Conservation (phyloP, 2,888 invertebrate species). For the Pristionchus fissidentatus region DNA sequence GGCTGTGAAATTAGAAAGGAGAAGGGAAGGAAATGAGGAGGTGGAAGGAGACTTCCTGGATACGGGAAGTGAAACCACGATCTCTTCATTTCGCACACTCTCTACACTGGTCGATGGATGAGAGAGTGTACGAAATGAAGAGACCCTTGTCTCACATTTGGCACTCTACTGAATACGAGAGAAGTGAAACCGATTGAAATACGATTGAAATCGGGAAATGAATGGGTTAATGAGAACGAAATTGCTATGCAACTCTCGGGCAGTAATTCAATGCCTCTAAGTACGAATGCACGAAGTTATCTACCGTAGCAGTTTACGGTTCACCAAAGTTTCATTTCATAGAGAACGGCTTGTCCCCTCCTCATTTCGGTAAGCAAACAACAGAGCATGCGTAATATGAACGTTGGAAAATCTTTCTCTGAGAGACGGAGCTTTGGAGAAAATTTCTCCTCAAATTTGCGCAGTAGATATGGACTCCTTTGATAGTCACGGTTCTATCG, state of each 20-base stretch:
- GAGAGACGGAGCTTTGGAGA: neutral
- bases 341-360: no score
- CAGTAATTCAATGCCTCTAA: no score
- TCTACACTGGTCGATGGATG: neutral
- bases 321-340: no score
- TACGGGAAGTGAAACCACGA: no score
- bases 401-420: no score
- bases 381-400: no score
- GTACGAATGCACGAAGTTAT: no score
- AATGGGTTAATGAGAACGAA: no score
- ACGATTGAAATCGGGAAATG: conserved; percentile 3
- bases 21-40: neutral
- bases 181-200: conserved; percentile 7
- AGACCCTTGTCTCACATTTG: neutral
- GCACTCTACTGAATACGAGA: neutral
- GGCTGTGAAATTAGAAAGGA: conserved; percentile 20
- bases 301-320: no score
- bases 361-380: no score
- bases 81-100: no score
- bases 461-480: neutral
- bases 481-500: neutral
- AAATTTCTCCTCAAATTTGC: neutral
- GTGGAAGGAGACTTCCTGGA: neutral
- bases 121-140: neutral
- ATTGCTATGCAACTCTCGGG: neutral